Percentiles rank a stretch among this genome's conserved stretches.
These are phyloP conservation scores for Drosophila algonquin DNA, from an alignment of 2,888 invertebrate genomes.

Conservation along the genomic window DNA sequence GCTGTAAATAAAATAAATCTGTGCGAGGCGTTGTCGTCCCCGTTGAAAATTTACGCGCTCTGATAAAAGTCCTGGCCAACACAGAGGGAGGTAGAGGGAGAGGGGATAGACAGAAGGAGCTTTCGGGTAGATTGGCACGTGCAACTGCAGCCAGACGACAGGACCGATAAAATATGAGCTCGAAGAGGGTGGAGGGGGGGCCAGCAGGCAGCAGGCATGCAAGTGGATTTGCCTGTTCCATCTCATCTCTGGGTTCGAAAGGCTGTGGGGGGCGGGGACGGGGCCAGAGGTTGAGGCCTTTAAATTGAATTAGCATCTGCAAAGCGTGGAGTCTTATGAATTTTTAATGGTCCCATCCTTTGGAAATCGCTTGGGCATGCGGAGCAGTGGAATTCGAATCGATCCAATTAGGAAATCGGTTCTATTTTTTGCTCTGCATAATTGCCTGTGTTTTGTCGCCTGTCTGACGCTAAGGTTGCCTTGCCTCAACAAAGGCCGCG, in stretches of 20 bases:
- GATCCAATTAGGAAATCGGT: slow-evolving; percentile 73
- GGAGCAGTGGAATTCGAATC: slow-evolving; percentile 49
- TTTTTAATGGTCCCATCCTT: slow-evolving; percentile 61
- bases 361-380: slow-evolving; percentile 17
- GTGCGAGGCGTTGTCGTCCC: slow-evolving; percentile 43
- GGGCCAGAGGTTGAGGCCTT: slow-evolving; percentile 15
- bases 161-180: slow-evolving; percentile 68
- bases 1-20: slow-evolving; percentile 74
- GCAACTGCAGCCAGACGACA: slow-evolving; percentile 73
- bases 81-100: background rate
- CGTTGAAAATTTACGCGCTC: slow-evolving; percentile 62
- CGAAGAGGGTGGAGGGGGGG: slow-evolving; percentile 9
- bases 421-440: slow-evolving; percentile 50
- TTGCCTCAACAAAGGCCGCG: slow-evolving; percentile 56
- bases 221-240: slow-evolving; percentile 48
- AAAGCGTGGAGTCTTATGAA: slow-evolving; percentile 54
- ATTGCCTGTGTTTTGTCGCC: slow-evolving; percentile 47
- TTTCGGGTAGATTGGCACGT: slow-evolving; percentile 60
- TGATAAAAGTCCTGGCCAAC: slow-evolving; percentile 52
- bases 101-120: background rate
- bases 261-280: background rate
- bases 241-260: background rate
- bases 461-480: slow-evolving; percentile 47
- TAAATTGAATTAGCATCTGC: slow-evolving; percentile 69
- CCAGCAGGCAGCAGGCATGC: slow-evolving; percentile 10